Base-by-base conservation (phyloP, 1,140 invertebrate species). In the Drosophila virilis region DNA sequence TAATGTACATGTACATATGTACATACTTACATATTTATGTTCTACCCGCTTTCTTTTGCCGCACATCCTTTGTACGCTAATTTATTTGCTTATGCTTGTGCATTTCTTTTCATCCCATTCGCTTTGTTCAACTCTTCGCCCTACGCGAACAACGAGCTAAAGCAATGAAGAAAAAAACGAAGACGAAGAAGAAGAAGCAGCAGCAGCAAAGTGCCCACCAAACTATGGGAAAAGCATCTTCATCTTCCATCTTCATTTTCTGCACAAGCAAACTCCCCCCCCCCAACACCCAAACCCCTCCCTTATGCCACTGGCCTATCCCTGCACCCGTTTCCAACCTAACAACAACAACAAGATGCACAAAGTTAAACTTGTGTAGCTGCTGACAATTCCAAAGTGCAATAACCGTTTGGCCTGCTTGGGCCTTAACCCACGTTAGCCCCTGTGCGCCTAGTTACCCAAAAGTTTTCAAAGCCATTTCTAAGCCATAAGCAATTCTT, bases 371-470 rank as follows among this genome's bases (percentile, higher is more conserved):
- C 38, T 66, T 77, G 59, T 77, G 52, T 73, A 58, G 33, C 33
- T 55, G 66, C 69, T 71, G 62, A 78, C 60, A 78, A 74, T 75
- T 80, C 61, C 78, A 80, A 80, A 80, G 78, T 80, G 78, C 78
- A 80, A 80, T 67, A 80, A 80, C 78, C 78, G 77, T 80, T 79
- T 59, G 66, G 61, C 72, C 62, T 50, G 62, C 69, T 62, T 62
- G 37, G 45, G 33, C 35, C 61, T 80, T 80, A 80, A 80, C 77
- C 77, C 77, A 66, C 32, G 57, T 35, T 54, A 40, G 71, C 45
- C 66, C 42, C 22, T n/a, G n/a, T 46, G 17, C 48, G 22, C 17
- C 6, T 64, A 15, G 13, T 22, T 8, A 55, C 66, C 13, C 70
- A 17, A 15, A 40, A 55, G 8, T 45, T 8, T 15, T 43, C 13